Conservation (phyloP, 2,888 invertebrate genomes). For the Epinotia bilunana region DNA sequence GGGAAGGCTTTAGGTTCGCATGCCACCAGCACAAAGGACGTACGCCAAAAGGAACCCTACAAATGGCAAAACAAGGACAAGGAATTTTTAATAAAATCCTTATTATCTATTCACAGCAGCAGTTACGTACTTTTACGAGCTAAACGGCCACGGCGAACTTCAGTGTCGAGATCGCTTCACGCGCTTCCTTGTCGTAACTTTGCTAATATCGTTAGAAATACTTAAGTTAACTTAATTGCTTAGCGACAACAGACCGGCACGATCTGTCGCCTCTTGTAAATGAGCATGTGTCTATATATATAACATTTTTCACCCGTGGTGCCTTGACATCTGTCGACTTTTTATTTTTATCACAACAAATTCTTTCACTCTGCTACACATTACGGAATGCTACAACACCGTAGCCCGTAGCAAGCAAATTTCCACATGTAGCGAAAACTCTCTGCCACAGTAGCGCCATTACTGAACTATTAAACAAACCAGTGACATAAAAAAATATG, state of each 20-base stretch:
- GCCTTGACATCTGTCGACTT: background rate
- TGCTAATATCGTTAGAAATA: conserved; percentile 68
- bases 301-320: background rate
- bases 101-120: conserved; percentile 81
- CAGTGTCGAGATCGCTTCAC: conserved; percentile 63
- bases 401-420: too few species aligned
- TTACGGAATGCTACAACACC: too few species aligned
- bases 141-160: conserved; percentile 68
- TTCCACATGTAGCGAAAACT: too few species aligned
- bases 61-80: conserved; percentile 77
- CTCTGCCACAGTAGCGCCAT: too few species aligned
- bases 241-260: conserved; percentile 55
- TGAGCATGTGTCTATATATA: background rate
- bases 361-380: too few species aligned
- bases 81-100: conserved; percentile 83
- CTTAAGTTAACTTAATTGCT: conserved; percentile 65
- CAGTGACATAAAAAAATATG: background rate
- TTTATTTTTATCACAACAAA: too few species aligned
- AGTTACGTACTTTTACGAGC: conserved; percentile 79
- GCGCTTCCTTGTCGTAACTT: conserved; percentile 66
- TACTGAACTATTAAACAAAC: background rate
- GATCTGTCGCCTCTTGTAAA: conserved; percentile 48
- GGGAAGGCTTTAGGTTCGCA: conserved; percentile 65
- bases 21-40: conserved; percentile 73
- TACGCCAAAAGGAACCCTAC: conserved; percentile 60